phyloP scores from a whole-genome alignment of 2,888 invertebrate species.

The Gibbula magus region DNA sequence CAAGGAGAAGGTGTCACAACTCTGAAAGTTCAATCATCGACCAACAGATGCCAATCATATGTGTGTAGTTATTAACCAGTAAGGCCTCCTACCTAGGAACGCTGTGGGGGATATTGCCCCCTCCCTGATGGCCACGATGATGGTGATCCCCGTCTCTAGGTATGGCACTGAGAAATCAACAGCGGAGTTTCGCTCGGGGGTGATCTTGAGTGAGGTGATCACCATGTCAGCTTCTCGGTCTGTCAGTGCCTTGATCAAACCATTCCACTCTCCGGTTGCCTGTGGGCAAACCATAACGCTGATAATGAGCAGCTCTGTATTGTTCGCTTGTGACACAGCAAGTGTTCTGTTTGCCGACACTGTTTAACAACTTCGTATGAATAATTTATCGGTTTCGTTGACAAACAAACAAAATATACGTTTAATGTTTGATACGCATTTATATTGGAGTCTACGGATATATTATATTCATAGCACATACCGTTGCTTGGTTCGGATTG shows the following conservation, averaged over 20 bases:
- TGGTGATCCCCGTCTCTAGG: conserved; percentile 75
- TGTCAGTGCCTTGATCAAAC: conserved; percentile 69
- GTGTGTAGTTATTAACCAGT: not conserved
- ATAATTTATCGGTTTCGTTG: no score
- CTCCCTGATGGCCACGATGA: conserved; percentile 73
- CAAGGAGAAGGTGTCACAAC: no score
- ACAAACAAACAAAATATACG: no score
- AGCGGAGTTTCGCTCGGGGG: conserved; percentile 66
- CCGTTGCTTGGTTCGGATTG: no score
- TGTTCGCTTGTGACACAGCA: no score
- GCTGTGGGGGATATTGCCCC: conserved; percentile 75
- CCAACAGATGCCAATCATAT: no score
- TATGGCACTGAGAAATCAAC: conserved; percentile 73
- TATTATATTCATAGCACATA: no score
- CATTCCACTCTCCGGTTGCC: conserved; percentile 70
- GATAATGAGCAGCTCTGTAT: no score
- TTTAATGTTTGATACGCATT: not conserved
- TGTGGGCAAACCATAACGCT: conserved; percentile 23
- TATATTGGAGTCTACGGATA: no score
- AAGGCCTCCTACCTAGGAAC: conserved; percentile 68
- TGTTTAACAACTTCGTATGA: no score
- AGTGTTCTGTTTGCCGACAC: no score
- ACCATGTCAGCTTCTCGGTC: conserved; percentile 72
- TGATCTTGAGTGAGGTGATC: conserved; percentile 73
- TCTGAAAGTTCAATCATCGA: no score